These are phyloP conservation scores for Pachypsylla venusta DNA, from an alignment of 1,140 invertebrate species.

Conservation along the genomic window DNA sequence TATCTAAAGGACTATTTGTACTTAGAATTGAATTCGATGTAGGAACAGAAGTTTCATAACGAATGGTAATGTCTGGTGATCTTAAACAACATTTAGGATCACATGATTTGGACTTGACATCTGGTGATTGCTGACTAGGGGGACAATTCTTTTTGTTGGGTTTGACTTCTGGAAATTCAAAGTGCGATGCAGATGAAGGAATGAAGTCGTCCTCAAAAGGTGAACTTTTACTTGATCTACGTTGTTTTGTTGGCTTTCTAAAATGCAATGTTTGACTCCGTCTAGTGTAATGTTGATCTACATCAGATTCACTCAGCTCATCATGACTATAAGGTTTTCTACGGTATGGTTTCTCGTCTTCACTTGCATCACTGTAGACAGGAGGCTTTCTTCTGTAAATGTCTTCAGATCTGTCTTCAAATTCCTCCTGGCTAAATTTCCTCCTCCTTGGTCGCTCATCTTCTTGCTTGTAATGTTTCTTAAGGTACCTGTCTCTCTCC, in stretches of 20 bases:
- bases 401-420: slow-evolving; percentile 23
- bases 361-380: slow-evolving; percentile 23
- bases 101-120: slow-evolving; percentile 7
- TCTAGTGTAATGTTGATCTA: slow-evolving; percentile 13
- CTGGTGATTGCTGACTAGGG: slow-evolving; percentile 14
- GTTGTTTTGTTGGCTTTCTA: slow-evolving; percentile 16
- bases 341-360: slow-evolving; percentile 31
- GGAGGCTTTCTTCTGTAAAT: slow-evolving; percentile 34
- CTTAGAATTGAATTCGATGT: neutral
- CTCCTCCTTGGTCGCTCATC: neutral
- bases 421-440: neutral
- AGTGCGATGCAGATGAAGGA: slow-evolving; percentile 26
- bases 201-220: slow-evolving; percentile 56
- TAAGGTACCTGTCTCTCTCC: slow-evolving; percentile 4
- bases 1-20: slow-evolving; percentile 10
- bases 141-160: neutral
- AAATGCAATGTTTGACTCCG: slow-evolving; percentile 19
- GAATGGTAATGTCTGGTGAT: neutral
- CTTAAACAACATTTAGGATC: slow-evolving; percentile 1
- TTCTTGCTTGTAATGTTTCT: slow-evolving; percentile 11
- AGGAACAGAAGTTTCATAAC: too few relatives aligned
- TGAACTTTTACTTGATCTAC: slow-evolving; percentile 34
- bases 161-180: neutral
- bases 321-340: slow-evolving; percentile 33
- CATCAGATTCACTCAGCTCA: slow-evolving; percentile 22